Evolutionary conservation across 2,888 invertebrate species (phyloP), one percentile per base, ranked within the genome.

Genomic region (Ormyrus nitidulus): DNA sequence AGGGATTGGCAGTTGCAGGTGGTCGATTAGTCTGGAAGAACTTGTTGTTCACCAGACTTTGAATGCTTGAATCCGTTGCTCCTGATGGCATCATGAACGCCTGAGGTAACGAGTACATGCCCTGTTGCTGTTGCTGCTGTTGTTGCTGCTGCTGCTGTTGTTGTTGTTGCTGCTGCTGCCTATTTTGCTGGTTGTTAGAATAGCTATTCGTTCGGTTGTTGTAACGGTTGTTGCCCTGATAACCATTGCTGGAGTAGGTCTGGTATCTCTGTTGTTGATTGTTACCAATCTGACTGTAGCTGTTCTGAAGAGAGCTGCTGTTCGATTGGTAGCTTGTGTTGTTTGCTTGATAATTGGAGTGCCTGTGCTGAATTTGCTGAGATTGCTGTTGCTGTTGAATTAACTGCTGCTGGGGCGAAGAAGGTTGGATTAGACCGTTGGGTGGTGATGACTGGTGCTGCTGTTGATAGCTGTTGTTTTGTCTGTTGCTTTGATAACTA

Each of bases 11-110:
- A 54, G 91, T 91, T 56, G 91, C 91, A 1, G 92, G 92, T 76
- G 92, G 91, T 78, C 92, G 91, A 83, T 93, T 93, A 13, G 94
- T 93, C 85, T 95, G 95, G 92, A 95, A 95, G 92, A 94, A 95
- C 89, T 95, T 95, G 90, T 94, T 95, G 88, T 94, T 90, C 51
- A 93, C 91, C 84, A 93, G 89, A 62, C 92, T 92, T 84, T 93
- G 92, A 82, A 93, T 92, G 64, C 91, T 92, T 72, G 92, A 92
- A 76, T 91, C 91, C 1, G 89, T 87, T 62, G 86, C 87, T 59
- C 90, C 90, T 3, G 87, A 84, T 77, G 91, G 91, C 91, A 92
- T 92, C 89, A 92, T 91, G 82, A 91, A 92, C 8, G 91, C 91
- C 61, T 86, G 91, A 10, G 92, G 91, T 85, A 91, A 89, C 5